Evolutionary conservation across 1,140 invertebrate species (phyloP), one percentile per base, ranked within the genome.

Genomic region (Drosophila oshimai): DNA sequence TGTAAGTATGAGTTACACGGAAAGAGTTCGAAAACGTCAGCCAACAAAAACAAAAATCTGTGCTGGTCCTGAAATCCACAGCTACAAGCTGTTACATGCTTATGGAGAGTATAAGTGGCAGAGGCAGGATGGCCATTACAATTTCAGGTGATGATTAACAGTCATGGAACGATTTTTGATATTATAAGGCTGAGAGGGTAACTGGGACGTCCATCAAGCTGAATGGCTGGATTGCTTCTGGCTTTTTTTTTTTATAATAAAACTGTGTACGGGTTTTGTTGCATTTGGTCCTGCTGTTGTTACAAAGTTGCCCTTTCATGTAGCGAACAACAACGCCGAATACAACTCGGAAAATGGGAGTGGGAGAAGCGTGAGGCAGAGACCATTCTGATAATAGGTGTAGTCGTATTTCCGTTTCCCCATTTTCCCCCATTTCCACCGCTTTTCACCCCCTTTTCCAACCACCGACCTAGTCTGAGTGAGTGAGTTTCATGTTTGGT

Each of bases 251-350:
- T 78, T 83, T 84, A 84, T 77, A 74, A 78, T 77, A 69, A 74
- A 64, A 62, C 51, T 84, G 62, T 77, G 78, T 81, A 77, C 61
- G 44, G 61, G 42, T 74, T 74, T 77, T 73, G 73, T 81, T 81
- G 51, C 18, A 29, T 68, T 29, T 46, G 47, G 13, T 45, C 61
- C 24, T 74, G 54, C 55, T 71, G 62, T 76, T 74, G 42, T 77
- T 68, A 51, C 68, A 84, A 84, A 81, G 79, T 81, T 81, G 79
- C 78, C 75, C 79, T 81, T 84, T 83, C 78, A 81, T 73, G 78
- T 81, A 83, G 73, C 60, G 57, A 79, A 37, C 58, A 64, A 62
- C 20, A 22, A 18, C 28, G 55, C 33, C 22, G 57, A 22, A 33
- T 54, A 34, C 49, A 65, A 37, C 39, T 53, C 24, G 13, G 54